Evolutionary conservation across 2,888 invertebrate genomes (phyloP), one percentile per base, ranked within the genome.

Genomic region (Dugesia japonica): DNA sequence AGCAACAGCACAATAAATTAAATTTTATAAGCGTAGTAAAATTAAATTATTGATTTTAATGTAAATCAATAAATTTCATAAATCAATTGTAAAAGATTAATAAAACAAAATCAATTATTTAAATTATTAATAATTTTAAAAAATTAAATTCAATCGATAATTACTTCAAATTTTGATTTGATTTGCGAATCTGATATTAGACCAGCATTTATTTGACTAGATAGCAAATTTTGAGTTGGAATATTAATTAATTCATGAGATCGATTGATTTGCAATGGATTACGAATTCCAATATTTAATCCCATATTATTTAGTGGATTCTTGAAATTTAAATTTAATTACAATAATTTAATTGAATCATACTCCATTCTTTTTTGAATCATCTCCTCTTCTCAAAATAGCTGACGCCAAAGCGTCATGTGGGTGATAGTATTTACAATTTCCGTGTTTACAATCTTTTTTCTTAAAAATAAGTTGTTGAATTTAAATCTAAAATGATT

Each of bases 391-490:
- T 72, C 72, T 4, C 23, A 72, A 28, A 72, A 72, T 28, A 72
- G 27, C 28, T 1, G 27, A 27, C 1, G 28, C 26, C 28, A 72
- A 23, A 4, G 27, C 28, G 28, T 72, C 28, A 28, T 27, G 72
- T 15, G 72, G 72, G 23, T 72, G 72, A 28, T 72, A 72, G n/a
- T 72, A 72, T 28, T 72, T 72, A n/a, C 72, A 72, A 72, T 72
- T 72, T 1, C 72, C 28, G n/a, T 72, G 72, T 23, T 72, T 72
- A 28, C 72, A 72, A 28, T 72, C 72, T n/a, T 72, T 72, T 72
- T 28, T 72, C 72, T 72, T 7, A 27, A 72, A 72, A 56, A 13
- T 4, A 13, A 31, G 13, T n/a, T n/a, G n/a, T n/a, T n/a, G n/a
- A n/a, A n/a, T n/a, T n/a, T n/a, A n/a, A n/a, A n/a, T n/a, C n/a